Evolutionary conservation across 2,113 vertebrate genomes (phyloP).

Genomic region (Leptobrachium leishanense): DNA sequence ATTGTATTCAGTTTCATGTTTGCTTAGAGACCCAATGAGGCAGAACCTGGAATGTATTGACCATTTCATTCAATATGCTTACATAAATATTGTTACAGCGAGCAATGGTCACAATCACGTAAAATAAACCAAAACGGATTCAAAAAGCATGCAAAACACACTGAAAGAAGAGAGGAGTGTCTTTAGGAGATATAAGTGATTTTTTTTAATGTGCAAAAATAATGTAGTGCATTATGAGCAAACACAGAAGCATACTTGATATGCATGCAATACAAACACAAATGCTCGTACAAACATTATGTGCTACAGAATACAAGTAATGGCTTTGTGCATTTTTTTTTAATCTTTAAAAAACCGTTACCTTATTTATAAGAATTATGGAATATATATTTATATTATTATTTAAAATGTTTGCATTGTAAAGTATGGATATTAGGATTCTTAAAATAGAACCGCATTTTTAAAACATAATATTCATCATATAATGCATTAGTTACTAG

Average conservation of each 20-base stretch:
- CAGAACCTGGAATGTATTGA: slow-evolving; percentile 99
- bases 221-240: slow-evolving; percentile 53
- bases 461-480: slow-evolving; percentile 43
- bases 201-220: slow-evolving; percentile 59
- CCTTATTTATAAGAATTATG: slow-evolving; percentile 58
- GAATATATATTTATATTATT: neutral
- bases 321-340: slow-evolving; percentile 48
- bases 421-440: slow-evolving; percentile 54
- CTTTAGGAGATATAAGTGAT: slow-evolving; percentile 47
- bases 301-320: slow-evolving; percentile 51
- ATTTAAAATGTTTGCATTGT: slow-evolving; percentile 29
- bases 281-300: slow-evolving; percentile 32
- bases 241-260: slow-evolving; percentile 57
- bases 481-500: neutral
- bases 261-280: slow-evolving; percentile 66
- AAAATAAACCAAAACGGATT: slow-evolving; percentile 40
- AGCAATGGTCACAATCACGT: neutral
- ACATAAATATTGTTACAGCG: slow-evolving; percentile 63
- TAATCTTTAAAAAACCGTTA: slow-evolving; percentile 51
- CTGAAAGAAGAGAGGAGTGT: slow-evolving; percentile 47
- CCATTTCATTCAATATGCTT: slow-evolving; percentile 94
- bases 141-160: slow-evolving; percentile 68
- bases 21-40: slow-evolving; percentile 99
- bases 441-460: slow-evolving; percentile 54
- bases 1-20: slow-evolving; percentile 99